phyloP scores from a whole-genome alignment of 2,888 invertebrate genomes.

The Spodoptera littoralis region DNA sequence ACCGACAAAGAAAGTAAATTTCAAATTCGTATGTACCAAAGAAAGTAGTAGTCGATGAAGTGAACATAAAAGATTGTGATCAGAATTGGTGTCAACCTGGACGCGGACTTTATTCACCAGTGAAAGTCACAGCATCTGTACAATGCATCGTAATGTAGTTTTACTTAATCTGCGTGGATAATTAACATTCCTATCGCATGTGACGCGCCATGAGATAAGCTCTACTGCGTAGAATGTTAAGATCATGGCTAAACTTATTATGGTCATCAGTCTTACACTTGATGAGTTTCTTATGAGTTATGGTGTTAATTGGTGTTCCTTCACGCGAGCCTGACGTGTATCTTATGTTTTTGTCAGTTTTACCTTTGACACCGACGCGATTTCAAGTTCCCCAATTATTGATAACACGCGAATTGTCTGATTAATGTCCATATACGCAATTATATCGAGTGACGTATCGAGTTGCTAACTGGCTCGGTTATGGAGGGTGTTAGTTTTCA shows the following conservation, averaged over 20 bases:
- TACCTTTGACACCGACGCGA: slow-evolving; percentile 32
- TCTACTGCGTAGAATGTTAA: slow-evolving; percentile 63
- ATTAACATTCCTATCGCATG: slow-evolving; percentile 44
- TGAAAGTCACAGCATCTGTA: slow-evolving; percentile 67
- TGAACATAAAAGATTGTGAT: slow-evolving; percentile 48
- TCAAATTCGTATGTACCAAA: slow-evolving; percentile 15
- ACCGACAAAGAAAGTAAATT: slow-evolving; percentile 15
- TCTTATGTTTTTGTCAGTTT: slow-evolving; percentile 15
- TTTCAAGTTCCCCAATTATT: slow-evolving; percentile 13
- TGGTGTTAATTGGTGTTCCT: slow-evolving; percentile 37
- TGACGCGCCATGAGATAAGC: slow-evolving; percentile 56
- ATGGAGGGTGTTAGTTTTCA: not conserved
- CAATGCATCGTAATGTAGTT: slow-evolving; percentile 62
- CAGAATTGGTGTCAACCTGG: slow-evolving; percentile 63
- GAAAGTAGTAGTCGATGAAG: slow-evolving; percentile 43
- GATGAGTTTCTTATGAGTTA: slow-evolving; percentile 29
- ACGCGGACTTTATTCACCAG: slow-evolving; percentile 54
- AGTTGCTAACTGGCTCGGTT: slow-evolving; percentile 4
- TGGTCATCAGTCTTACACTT: slow-evolving; percentile 38
- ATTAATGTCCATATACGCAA: slow-evolving; percentile 21
- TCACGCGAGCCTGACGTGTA: slow-evolving; percentile 7
- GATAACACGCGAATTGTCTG: slow-evolving; percentile 17
- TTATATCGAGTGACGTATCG: slow-evolving; percentile 7
- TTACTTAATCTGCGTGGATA: slow-evolving; percentile 51
- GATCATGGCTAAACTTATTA: slow-evolving; percentile 66